Percentiles rank a stretch among this genome's conserved stretches.
Conservation (phyloP, 2,113 vertebrate genomes). For the Neoarius graeffei region DNA sequence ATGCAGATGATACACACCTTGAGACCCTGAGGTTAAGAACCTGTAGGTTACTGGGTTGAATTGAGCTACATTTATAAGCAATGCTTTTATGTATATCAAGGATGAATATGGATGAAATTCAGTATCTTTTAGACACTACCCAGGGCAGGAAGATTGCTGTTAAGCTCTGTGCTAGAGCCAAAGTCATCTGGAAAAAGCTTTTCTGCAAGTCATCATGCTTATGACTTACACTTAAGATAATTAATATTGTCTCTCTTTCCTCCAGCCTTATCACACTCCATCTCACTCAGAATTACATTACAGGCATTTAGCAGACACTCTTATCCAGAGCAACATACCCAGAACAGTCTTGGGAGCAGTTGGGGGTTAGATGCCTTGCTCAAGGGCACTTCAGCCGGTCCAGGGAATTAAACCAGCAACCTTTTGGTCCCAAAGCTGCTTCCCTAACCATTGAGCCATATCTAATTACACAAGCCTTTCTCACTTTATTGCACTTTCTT, state of each 20-base stretch:
- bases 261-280: background rate
- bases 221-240: constrained; percentile 8
- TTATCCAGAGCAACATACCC: no score
- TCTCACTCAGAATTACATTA: background rate
- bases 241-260: background rate
- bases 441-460: no score
- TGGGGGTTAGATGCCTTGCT: no score
- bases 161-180: background rate
- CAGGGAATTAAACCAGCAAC: no score
- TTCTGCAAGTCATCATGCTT: background rate
- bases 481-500: background rate
- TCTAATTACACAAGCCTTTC: background rate
- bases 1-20: background rate
- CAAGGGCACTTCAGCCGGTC: no score
- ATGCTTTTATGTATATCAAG: background rate
- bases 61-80: background rate
- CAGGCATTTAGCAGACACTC: no score
- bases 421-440: no score
- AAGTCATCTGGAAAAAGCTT: constrained; percentile 26
- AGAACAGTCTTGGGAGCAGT: no score
- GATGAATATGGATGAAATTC: no score
- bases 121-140: no score
- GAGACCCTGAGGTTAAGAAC: background rate
- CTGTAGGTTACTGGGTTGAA: background rate
- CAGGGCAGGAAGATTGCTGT: background rate